Evolutionary conservation across 1,140 invertebrate species (phyloP).

Genomic region (Pseudomyrmex dendroicus): DNA sequence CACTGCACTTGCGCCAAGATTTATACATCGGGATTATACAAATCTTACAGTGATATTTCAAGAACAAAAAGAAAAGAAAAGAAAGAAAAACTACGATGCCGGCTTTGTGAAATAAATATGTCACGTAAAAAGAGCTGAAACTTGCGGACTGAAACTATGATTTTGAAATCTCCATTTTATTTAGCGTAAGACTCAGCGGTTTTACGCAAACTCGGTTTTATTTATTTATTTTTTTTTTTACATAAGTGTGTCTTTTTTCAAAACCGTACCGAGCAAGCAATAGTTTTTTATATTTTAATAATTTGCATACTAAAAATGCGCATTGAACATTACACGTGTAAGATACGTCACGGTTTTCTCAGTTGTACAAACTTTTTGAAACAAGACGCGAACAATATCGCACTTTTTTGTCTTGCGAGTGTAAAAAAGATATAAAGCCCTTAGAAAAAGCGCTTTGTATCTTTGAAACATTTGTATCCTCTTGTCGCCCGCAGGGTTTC

Average conservation of each 20-base stretch:
- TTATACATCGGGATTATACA: constrained; percentile 1
- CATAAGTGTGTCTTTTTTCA: neutral
- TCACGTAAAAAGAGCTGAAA: neutral
- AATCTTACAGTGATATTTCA: neutral
- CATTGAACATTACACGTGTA: too few relatives aligned
- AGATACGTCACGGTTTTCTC: neutral
- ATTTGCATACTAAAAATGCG: neutral
- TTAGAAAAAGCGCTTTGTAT: constrained; percentile 39
- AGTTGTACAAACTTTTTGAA: constrained; percentile 2
- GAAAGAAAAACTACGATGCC: neutral
- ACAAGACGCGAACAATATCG: neutral
- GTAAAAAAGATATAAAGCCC: constrained; percentile 25
- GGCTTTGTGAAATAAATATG: neutral
- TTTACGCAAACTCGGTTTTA: neutral
- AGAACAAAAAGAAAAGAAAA: too few relatives aligned
- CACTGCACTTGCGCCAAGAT: neutral
- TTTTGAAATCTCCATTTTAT: neutral
- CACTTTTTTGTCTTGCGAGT: constrained; percentile 2
- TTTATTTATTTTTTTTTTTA: neutral
- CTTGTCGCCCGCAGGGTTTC: constrained; percentile 38
- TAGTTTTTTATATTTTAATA: neutral
- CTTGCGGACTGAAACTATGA: neutral
- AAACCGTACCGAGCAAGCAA: neutral
- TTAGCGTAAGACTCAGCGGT: neutral
- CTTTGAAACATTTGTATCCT: constrained; percentile 36